These are phyloP conservation scores for Drosophila chauvacae DNA, from an alignment of 1,140 invertebrate genomes.

Conservation along the genomic window DNA sequence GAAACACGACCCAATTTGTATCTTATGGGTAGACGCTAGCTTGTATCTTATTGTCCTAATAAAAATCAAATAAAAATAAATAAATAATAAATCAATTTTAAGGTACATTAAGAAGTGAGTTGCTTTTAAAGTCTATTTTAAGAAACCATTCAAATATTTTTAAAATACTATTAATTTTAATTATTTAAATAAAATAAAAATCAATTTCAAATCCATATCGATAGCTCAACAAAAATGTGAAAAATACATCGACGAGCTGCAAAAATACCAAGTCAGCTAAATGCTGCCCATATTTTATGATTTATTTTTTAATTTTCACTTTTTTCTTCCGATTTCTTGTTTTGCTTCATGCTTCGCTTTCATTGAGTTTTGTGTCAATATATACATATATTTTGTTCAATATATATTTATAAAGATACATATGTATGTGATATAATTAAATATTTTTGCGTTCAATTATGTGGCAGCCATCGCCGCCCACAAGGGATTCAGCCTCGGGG, in stretches of 20 bases:
- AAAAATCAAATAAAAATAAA: too few species aligned
- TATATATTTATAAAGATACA: neutral
- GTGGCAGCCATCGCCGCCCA: constrained; percentile 12
- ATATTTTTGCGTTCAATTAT: constrained; percentile 24
- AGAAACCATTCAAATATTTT: too few species aligned
- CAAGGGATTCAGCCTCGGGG: constrained; percentile 25
- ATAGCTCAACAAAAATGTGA: neutral
- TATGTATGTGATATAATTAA: constrained; percentile 33
- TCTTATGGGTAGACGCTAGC: too few species aligned
- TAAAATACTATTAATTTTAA: too few species aligned
- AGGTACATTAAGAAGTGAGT: too few species aligned
- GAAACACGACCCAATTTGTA: too few species aligned
- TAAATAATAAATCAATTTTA: too few species aligned
- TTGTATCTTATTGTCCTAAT: too few species aligned
- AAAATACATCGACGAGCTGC: neutral
- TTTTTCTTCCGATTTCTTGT: constrained; percentile 4
- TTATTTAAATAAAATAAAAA: too few species aligned
- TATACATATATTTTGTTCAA: neutral
- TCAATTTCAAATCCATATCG: neutral
- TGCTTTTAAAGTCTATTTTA: too few species aligned
- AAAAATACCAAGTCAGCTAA: constrained; percentile 6
- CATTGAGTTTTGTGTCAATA: neutral
- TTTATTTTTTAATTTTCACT: constrained; percentile 4
- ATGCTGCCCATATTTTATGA: constrained; percentile 23
- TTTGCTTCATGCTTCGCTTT: constrained; percentile 28